These are phyloP conservation scores for Coleophora deauratella DNA, from an alignment of 2,888 invertebrate genomes.

Conservation along the genomic window DNA sequence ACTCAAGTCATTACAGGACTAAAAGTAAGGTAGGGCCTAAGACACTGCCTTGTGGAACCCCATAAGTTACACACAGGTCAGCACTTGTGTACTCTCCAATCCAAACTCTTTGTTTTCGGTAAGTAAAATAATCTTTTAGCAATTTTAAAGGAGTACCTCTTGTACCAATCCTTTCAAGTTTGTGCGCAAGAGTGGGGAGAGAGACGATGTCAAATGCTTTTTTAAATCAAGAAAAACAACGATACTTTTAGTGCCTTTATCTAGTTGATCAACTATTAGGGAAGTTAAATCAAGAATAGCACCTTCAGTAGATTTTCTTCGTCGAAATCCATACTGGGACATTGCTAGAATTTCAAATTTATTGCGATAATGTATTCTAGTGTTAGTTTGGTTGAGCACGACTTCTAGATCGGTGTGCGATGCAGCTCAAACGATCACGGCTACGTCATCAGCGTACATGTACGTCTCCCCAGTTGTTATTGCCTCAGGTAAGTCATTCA, in stretches of 20 bases:
- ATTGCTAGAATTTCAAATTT: too few relatives aligned
- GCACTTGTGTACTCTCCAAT: not conserved
- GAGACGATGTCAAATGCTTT: not conserved
- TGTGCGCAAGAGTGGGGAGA: not conserved
- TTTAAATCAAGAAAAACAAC: not conserved
- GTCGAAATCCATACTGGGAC: too few relatives aligned
- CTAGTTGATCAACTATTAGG: too few relatives aligned
- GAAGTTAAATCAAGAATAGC: too few relatives aligned
- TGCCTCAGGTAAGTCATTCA: too few relatives aligned
- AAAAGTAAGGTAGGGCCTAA: not conserved
- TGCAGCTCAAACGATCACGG: too few relatives aligned
- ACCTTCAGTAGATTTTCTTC: too few relatives aligned
- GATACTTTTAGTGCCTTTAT: not conserved
- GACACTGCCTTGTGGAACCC: not conserved
- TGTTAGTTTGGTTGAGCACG: too few relatives aligned
- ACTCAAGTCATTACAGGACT: not conserved
- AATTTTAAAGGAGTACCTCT: not conserved
- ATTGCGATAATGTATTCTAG: too few relatives aligned
- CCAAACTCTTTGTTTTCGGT: not conserved
- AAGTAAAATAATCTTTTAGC: not conserved
- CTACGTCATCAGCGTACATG: too few relatives aligned
- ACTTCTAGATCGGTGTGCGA: too few relatives aligned
- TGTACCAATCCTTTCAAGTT: not conserved
- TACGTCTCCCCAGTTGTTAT: too few relatives aligned
- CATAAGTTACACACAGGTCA: not conserved